Conservation (phyloP, 1,140 invertebrate genomes). For the Pectinophora gossypiella region DNA sequence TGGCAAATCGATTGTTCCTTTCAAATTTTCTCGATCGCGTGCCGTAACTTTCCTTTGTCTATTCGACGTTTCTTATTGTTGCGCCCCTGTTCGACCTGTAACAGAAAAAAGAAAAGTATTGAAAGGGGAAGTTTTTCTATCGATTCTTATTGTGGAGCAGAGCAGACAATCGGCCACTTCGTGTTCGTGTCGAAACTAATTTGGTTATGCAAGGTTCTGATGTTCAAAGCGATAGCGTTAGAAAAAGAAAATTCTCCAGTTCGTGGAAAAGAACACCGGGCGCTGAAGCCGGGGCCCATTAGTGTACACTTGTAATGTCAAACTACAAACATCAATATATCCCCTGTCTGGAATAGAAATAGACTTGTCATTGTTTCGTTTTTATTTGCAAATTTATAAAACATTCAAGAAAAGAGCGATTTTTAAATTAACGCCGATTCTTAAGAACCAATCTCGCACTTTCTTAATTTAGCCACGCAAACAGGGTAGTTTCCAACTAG, state of each 20-base stretch:
- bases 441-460: too few species aligned
- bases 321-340: too few species aligned
- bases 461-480: too few species aligned
- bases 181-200: constrained; percentile 71
- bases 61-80: constrained; percentile 40
- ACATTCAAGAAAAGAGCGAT: too few species aligned
- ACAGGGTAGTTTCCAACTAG: too few species aligned
- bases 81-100: constrained; percentile 47
- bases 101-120: constrained; percentile 55
- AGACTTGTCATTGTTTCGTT: too few species aligned
- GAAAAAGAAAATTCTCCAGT: constrained; percentile 58
- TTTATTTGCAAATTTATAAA: too few species aligned
- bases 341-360: too few species aligned
- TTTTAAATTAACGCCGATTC: too few species aligned
- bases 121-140: constrained; percentile 56
- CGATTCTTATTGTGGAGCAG: constrained; percentile 60
- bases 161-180: constrained; percentile 63
- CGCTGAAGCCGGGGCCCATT: background rate
- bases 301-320: too few species aligned
- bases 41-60: constrained; percentile 39
- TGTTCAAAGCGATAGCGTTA: constrained; percentile 51
- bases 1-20: constrained; percentile 33
- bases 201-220: constrained; percentile 51
- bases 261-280: constrained; percentile 15
- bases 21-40: constrained; percentile 36